These are phyloP conservation scores for Cyphotilapia sp. DNA, from an alignment of 2,113 vertebrate genomes.

Conservation along the genomic window DNA sequence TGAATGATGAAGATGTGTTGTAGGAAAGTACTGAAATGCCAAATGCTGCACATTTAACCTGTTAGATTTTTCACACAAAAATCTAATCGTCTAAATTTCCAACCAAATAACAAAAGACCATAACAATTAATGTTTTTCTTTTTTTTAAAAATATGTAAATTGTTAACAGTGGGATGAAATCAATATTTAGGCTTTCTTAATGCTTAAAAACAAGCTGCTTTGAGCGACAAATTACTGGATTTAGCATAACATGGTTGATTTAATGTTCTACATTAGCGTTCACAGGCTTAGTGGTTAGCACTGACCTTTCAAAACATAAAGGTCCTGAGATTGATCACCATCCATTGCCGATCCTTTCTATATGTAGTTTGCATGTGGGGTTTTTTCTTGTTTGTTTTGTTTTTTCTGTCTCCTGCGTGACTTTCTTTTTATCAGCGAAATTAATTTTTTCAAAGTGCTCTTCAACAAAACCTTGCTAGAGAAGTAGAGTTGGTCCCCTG, in stretches of 20 bases:
- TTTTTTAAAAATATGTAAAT: accelerated
- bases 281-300: accelerated
- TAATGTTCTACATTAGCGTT: neutral
- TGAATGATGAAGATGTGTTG: neutral
- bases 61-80: neutral
- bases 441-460: neutral
- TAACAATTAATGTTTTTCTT: accelerated
- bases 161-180: neutral
- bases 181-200: neutral
- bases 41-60: neutral
- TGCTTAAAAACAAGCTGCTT: neutral
- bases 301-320: neutral
- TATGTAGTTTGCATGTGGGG: neutral
- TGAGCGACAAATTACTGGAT: neutral
- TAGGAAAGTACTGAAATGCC: neutral
- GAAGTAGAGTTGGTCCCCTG: neutral
- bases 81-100: neutral
- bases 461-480: neutral
- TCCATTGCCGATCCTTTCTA: neutral
- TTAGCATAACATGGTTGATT: neutral
- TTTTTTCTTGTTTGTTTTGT: neutral
- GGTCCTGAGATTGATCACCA: neutral
- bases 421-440: accelerated
- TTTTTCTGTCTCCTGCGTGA: neutral
- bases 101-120: neutral